Evolutionary conservation across 2,888 invertebrate species (phyloP), one percentile per base, ranked within the genome.

Genomic region (Drosophila kambysellisi): DNA sequence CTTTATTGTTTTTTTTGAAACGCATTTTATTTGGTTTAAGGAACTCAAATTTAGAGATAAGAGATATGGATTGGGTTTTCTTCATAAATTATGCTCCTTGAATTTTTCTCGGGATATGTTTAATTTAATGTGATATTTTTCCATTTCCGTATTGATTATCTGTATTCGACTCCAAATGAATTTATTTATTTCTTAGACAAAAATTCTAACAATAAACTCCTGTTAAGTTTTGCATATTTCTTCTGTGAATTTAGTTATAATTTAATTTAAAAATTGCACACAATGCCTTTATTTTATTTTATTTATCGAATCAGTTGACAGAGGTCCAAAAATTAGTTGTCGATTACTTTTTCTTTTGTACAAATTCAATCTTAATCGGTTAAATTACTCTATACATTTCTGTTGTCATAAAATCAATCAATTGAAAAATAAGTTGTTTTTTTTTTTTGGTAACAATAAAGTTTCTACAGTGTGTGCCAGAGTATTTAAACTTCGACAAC

Each of bases 1-100:
- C 51, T 60, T 52, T 60, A 33, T 48, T 54, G 37, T 30, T 25
- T 41, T 20, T 48, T 15, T 5, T 17, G 20, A 25, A 57, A 7
- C 11, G 6, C 33, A 25, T 39, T 41, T 32, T 17, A 11, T 48
- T 48, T n/a, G 5, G 3, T 20, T 32, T 25, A 43, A 41, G 5
- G 8, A 30, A 43, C n/a, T 32, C 15, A 20, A 32, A 15, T 4
- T 46, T 15, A 8, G 20, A 15, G 20, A 46, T 25, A 4, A 8
- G 25, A 25, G 8, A 8, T 46, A 15, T 11, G 11, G 43, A 20
- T 41, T n/a, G 8, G 41, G 9, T 41, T 41, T 41, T 7, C 15
- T 37, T 17, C 37, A 3, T 15, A 37, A 37, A 37, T 15, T 6
- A 17, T 15, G 17, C 7, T 7, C 7, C 17, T 37, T 37, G 5